Conservation (phyloP, 1,140 invertebrate genomes). For the Bombus polaris region DNA sequence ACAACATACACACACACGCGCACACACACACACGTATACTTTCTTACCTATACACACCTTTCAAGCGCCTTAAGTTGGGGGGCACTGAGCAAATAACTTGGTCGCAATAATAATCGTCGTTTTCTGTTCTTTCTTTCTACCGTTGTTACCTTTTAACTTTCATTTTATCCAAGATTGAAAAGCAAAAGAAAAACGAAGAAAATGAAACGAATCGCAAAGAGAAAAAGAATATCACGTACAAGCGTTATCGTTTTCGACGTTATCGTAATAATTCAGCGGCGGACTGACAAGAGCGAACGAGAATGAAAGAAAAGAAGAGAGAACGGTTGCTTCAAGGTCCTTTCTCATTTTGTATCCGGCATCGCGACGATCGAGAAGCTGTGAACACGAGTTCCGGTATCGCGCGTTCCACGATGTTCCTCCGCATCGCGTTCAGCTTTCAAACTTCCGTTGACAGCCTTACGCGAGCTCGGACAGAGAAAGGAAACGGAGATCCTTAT, state of each 20-base stretch:
- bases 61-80: slow-evolving; percentile 61
- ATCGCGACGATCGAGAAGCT: slow-evolving; percentile 5
- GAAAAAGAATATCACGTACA: slow-evolving; percentile 31
- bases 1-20: slow-evolving; percentile 18
- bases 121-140: slow-evolving; percentile 28
- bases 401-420: slow-evolving; percentile 34
- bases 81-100: slow-evolving; percentile 65
- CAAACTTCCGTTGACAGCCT: slow-evolving; percentile 50
- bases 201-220: neutral
- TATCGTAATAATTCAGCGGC: slow-evolving; percentile 32
- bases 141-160: neutral
- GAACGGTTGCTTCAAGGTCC: neutral
- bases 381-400: slow-evolving; percentile 6
- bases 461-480: neutral
- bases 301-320: neutral
- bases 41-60: slow-evolving; percentile 39
- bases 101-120: slow-evolving; percentile 67
- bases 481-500: slow-evolving; percentile 29
- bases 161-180: neutral
- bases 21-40: slow-evolving; percentile 8
- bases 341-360: neutral
- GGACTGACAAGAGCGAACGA: slow-evolving; percentile 9
- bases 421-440: slow-evolving; percentile 9
- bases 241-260: slow-evolving; percentile 38
- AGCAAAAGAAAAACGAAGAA: too few relatives aligned